Conservation (phyloP, 2,113 vertebrate genomes). For the Podarcis raffonei region DNA sequence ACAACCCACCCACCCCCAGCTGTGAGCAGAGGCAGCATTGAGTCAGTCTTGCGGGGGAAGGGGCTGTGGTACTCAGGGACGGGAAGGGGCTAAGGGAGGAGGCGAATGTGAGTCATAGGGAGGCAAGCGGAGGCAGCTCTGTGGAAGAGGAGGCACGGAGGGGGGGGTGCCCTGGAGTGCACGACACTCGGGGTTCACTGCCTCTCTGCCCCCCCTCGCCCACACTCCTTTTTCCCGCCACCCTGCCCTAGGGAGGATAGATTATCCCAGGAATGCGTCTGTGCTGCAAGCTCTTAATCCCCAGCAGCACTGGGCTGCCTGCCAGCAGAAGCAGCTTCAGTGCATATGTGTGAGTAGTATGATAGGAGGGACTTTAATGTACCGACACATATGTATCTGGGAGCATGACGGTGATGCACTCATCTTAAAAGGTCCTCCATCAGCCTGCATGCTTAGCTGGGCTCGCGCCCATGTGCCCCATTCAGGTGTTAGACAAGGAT, state of each 20-base stretch:
- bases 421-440: background rate
- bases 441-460: background rate
- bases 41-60: conserved; percentile 63
- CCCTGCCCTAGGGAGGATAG: background rate
- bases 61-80: conserved; percentile 10
- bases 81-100: conserved; percentile 43
- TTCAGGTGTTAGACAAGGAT: too few relatives aligned
- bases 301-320: background rate
- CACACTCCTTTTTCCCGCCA: background rate
- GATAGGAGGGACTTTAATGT: background rate
- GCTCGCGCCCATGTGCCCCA: too few relatives aligned
- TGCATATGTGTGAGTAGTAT: background rate
- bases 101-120: background rate
- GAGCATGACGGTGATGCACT: background rate
- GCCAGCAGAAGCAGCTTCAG: background rate
- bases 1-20: conserved; percentile 24
- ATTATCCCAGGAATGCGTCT: conserved; percentile 31
- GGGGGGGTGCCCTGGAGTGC: background rate
- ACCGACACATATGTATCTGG: background rate
- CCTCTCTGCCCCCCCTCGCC: background rate
- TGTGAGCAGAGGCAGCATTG: conserved; percentile 46
- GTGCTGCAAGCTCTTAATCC: conserved; percentile 18
- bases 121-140: background rate
- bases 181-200: background rate
- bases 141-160: background rate